Base-by-base conservation (phyloP, 2,113 vertebrate genomes). In the Aspiorhynchus laticeps region DNA sequence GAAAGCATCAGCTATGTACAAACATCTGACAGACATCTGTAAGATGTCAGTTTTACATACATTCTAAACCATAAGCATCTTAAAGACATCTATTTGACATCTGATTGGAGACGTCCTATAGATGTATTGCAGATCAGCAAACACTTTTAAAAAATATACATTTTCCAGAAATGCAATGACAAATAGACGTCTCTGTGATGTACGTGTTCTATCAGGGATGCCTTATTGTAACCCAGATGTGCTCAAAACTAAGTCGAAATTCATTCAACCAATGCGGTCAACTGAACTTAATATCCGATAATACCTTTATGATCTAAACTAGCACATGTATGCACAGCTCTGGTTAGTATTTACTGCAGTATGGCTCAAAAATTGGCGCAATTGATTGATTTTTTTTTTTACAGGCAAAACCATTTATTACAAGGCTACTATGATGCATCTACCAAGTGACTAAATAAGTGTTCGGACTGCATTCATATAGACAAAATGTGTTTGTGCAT, bases 371-470 rank as follows among this genome's bases (percentile, higher is more conserved):
- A 19, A 80, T 61, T 15, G 11, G 7, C 5, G 43, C 1, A 31
- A 71, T 41, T 56, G 3, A 74, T 59, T 28, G 0, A 10, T 59
- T 15, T 43, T 53, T 19, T 48, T 48, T 3, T 73, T 53, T 8
- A 24, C 48, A 74, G 11, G 7, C 46, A 74, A 74, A 84, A 11
- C 48, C 28, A 21, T 84, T 84, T 74, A 56, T 38, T 56, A 73
- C 17, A 21, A 21, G 17, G 2, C 21, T 84, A 56, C 43, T 19
- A 46, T 28, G 24, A 26, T 61, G 21, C 7, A 81, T 65, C 11
- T 65, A 65, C 41, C 63, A 83, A 83, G 41, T 4, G 75, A 51
- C 26, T 31, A n/a, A 80, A 80, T 56, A 19, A 61, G 51, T 53
- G 46, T 2, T 74, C 8, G 4, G 28, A 74, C 4, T 74, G 2